A percentile compares a stretch with the other conserved stretches of the same genome.
Conservation (phyloP, 2,113 vertebrate species). For the Corythornis madagascariensis region DNA sequence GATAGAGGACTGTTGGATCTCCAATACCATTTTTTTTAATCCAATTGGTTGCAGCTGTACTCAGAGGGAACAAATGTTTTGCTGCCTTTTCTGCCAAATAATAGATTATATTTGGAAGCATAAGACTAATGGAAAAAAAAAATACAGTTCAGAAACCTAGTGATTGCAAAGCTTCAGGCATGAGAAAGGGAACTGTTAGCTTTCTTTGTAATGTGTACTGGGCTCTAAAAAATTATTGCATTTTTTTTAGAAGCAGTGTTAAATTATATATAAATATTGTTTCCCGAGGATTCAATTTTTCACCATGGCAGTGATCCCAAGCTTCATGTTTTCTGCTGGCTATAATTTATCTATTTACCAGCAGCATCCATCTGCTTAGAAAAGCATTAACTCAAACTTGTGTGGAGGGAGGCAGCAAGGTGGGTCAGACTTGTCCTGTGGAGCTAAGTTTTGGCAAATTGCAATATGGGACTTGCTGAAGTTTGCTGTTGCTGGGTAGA, state of each 20-base stretch:
- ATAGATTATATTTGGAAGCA: constrained; percentile 74
- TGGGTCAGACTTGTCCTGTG: neutral
- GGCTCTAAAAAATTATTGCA: neutral
- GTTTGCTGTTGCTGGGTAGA: neutral
- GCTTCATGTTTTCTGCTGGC: constrained; percentile 22
- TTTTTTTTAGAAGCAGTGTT: neutral
- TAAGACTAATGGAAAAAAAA: constrained; percentile 60
- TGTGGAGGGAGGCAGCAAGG: neutral
- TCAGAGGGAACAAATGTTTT: constrained; percentile 67
- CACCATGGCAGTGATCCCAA: constrained; percentile 8
- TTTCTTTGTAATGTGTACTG: neutral
- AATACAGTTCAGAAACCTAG: constrained; percentile 43
- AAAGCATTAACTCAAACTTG: neutral
- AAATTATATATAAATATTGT: constrained; percentile 26
- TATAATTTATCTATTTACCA: constrained; percentile 37
- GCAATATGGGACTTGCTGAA: neutral
- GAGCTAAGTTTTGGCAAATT: neutral
- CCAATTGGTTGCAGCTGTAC: constrained; percentile 71
- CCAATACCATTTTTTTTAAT: constrained; percentile 40
- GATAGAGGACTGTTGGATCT: constrained; percentile 43
- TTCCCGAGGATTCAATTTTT: constrained; percentile 24
- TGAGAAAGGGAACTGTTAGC: constrained; percentile 12
- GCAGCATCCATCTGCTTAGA: constrained; percentile 48
- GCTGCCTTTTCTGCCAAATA: constrained; percentile 69
- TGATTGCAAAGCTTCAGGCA: constrained; percentile 58